These are phyloP conservation scores for Boulengeromyrus knoepffleri DNA, from an alignment of 2,113 vertebrate genomes.

Conservation along the genomic window DNA sequence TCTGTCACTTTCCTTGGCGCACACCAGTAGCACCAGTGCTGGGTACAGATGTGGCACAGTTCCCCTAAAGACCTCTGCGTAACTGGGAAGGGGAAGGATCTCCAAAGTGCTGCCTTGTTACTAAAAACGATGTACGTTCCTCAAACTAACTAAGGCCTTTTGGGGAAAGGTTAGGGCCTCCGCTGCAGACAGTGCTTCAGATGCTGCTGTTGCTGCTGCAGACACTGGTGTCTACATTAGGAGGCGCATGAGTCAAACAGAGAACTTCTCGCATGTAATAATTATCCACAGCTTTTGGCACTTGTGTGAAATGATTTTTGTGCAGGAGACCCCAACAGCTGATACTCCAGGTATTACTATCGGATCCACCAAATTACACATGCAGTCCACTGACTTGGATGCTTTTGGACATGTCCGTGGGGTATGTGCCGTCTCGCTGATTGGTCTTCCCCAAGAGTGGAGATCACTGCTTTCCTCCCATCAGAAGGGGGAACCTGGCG, in stretches of 20 bases:
- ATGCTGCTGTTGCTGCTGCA: constrained; percentile 38
- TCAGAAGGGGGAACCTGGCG: not conserved
- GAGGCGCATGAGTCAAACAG: constrained; percentile 30
- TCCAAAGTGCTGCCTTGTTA: constrained; percentile 26
- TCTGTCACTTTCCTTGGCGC: not conserved
- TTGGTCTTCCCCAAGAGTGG: not conserved
- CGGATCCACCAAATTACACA: constrained; percentile 36
- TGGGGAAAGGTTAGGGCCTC: constrained; percentile 5
- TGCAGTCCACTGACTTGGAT: constrained; percentile 30
- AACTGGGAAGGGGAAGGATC: constrained; percentile 25
- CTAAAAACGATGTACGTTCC: constrained; percentile 30
- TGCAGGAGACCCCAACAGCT: constrained; percentile 28
- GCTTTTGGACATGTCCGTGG: not conserved
- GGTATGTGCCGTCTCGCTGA: not conserved
- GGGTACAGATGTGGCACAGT: constrained; percentile 23
- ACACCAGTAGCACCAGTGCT: not conserved
- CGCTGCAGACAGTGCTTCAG: constrained; percentile 37
- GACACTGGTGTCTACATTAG: constrained; percentile 50
- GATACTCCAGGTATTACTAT: constrained; percentile 23
- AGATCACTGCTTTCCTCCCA: not conserved
- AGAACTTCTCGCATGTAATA: constrained; percentile 46
- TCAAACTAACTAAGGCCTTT: constrained; percentile 38
- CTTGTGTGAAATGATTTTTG: constrained; percentile 39
- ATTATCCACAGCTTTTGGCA: constrained; percentile 43
- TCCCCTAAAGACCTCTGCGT: constrained; percentile 1